Conservation (phyloP, 1,140 invertebrate genomes). For the Macrobrachium nipponense region DNA sequence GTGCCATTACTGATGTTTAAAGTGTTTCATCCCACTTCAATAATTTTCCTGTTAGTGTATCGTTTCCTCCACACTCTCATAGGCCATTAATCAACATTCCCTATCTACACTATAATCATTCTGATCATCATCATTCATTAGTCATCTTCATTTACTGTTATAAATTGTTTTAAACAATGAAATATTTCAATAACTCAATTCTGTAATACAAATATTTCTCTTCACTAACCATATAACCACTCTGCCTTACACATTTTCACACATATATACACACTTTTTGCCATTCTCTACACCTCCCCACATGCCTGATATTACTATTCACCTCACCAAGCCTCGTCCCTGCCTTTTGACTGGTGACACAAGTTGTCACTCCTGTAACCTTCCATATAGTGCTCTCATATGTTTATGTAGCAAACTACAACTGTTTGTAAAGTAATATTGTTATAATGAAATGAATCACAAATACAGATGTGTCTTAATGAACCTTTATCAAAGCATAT, state of each 20-base stretch:
- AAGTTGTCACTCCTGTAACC: slow-evolving; percentile 47
- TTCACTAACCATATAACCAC: slow-evolving; percentile 40
- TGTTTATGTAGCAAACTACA: slow-evolving; percentile 58
- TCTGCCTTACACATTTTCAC: slow-evolving; percentile 57
- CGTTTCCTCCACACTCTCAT: too few species aligned
- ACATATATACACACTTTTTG: slow-evolving; percentile 22
- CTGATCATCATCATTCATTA: background rate
- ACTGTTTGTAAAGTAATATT: slow-evolving; percentile 63
- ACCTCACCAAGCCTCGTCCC: slow-evolving; percentile 44
- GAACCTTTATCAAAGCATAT: too few species aligned
- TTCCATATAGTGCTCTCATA: slow-evolving; percentile 61
- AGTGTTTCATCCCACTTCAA: too few species aligned
- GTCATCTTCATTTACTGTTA: slow-evolving; percentile 12
- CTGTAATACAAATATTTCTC: slow-evolving; percentile 15
- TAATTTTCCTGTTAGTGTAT: too few species aligned
- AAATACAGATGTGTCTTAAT: slow-evolving; percentile 49
- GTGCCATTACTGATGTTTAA: too few species aligned
- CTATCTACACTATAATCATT: background rate
- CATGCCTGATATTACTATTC: slow-evolving; percentile 14
- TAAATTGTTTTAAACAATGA: background rate
- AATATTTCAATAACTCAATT: slow-evolving; percentile 10
- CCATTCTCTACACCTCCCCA: slow-evolving; percentile 37
- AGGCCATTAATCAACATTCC: too few species aligned
- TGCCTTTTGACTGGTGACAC: slow-evolving; percentile 56
- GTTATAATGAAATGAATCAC: slow-evolving; percentile 63